Percentiles rank a stretch among this genome's conserved stretches.
phyloP scores from a whole-genome alignment of 1,140 invertebrate genomes.

The Plodia interpunctella region DNA sequence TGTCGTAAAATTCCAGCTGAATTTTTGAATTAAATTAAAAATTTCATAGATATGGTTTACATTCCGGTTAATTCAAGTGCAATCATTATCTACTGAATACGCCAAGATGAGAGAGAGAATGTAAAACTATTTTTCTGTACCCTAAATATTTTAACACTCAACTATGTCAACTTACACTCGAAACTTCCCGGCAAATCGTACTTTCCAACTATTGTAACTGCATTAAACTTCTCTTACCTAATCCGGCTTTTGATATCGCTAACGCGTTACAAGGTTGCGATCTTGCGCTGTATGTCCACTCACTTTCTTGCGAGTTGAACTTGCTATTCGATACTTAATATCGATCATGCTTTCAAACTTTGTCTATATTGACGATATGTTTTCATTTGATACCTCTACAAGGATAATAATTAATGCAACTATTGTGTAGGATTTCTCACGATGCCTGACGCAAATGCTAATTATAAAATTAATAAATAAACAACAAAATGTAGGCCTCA shows the following conservation, averaged over 20 bases:
- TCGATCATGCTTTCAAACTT: not conserved
- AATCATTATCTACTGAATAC: no score
- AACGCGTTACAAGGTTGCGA: slow-evolving; percentile 2
- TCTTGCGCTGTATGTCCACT: not conserved
- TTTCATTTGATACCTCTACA: no score
- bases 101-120: no score
- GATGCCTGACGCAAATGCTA: no score
- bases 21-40: no score
- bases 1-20: no score
- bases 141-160: slow-evolving; percentile 15
- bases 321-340: not conserved
- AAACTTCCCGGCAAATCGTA: slow-evolving; percentile 15
- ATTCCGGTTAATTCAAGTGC: no score
- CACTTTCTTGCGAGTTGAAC: not conserved
- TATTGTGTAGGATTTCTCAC: no score
- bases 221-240: slow-evolving; percentile 28
- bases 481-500: no score
- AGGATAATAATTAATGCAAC: no score
- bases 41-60: no score
- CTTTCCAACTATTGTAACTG: slow-evolving; percentile 25
- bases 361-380: not conserved
- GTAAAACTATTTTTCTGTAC: not conserved
- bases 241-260: slow-evolving; percentile 7
- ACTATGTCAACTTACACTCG: slow-evolving; percentile 34
- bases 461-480: no score